These are phyloP conservation scores for Forbesichthys agassizii DNA, from an alignment of 2,113 vertebrate species.

Conservation along the genomic window DNA sequence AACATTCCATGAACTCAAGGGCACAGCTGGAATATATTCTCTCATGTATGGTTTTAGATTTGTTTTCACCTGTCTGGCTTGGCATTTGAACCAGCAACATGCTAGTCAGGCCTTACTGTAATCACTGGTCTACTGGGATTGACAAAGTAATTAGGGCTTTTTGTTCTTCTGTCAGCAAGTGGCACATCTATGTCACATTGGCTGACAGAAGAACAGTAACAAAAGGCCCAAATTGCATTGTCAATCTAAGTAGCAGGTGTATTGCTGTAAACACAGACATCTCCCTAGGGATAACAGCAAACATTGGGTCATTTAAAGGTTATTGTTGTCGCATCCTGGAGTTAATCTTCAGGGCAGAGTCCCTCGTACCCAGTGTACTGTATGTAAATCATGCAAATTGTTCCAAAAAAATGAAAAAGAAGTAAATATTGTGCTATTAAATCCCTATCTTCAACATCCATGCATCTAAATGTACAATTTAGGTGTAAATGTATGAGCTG, in stretches of 20 bases:
- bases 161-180: not conserved
- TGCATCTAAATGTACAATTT: not conserved
- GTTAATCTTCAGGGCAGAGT: constrained; percentile 22
- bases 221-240: too few relatives aligned
- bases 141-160: too few relatives aligned
- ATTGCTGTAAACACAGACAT: not conserved
- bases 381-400: constrained; percentile 11
- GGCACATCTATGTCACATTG: too few relatives aligned
- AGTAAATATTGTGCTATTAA: constrained; percentile 1
- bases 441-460: not conserved
- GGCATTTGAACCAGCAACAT: too few relatives aligned
- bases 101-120: too few relatives aligned
- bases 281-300: constrained; percentile 27
- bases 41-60: constrained; percentile 1
- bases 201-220: too few relatives aligned
- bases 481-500: not conserved
- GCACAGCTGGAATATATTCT: constrained; percentile 8
- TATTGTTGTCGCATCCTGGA: constrained; percentile 4
- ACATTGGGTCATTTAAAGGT: constrained; percentile 27
- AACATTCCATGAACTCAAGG: too few relatives aligned
- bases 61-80: not conserved
- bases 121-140: too few relatives aligned
- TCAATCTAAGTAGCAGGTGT: too few relatives aligned
- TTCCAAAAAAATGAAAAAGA: not conserved
- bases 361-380: constrained; percentile 1